Evolutionary conservation across 2,888 invertebrate genomes (phyloP).

Genomic region (Tolmerus cingulatus): DNA sequence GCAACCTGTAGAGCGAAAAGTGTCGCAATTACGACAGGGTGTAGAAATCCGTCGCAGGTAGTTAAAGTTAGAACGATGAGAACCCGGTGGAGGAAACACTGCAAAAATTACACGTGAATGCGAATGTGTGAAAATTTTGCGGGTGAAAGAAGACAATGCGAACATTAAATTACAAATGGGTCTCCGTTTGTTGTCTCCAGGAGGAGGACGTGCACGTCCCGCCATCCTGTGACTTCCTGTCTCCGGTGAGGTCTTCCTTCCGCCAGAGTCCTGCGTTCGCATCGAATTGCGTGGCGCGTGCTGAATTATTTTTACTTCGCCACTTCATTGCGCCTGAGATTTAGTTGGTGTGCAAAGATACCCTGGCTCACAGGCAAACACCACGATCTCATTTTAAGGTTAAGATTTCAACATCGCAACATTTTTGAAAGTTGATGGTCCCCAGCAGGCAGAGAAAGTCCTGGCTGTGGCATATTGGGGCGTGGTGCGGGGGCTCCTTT

Average conservation of each 20-base stretch:
- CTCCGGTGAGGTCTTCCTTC: neutral
- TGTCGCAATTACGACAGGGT: neutral
- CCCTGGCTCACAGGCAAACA: neutral
- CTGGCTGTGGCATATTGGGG: neutral
- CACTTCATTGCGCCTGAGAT: constrained; percentile 35
- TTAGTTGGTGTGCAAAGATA: constrained; percentile 18
- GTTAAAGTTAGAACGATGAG: neutral
- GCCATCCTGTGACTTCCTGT: neutral
- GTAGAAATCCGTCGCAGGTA: neutral
- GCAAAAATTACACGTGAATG: neutral
- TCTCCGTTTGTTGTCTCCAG: neutral
- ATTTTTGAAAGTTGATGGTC: constrained; percentile 16
- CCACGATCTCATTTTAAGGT: neutral
- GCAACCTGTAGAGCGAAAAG: constrained; percentile 18
- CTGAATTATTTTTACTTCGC: constrained; percentile 31
- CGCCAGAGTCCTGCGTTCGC: neutral
- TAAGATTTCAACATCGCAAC: neutral
- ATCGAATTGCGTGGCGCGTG: neutral
- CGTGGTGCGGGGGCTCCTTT: neutral
- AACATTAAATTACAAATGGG: neutral
- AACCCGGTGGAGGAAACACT: neutral
- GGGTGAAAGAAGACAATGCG: constrained; percentile 13
- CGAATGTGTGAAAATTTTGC: neutral
- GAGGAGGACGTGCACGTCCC: neutral
- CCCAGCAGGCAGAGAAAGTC: neutral